Conservation (phyloP, 2,797 vertebrate genomes). For the Onychomys torridus region DNA sequence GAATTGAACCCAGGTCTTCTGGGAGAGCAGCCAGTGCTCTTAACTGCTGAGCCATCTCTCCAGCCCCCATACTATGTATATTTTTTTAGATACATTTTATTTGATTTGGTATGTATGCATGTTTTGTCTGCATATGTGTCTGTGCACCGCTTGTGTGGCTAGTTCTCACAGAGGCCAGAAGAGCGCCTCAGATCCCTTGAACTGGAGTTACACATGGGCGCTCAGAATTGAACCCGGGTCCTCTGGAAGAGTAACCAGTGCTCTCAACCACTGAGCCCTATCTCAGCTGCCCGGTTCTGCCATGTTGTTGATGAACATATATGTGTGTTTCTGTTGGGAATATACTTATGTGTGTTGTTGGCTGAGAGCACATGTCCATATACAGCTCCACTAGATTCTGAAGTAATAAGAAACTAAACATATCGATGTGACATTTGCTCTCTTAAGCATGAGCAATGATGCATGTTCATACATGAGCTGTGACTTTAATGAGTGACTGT, state of each 20-base stretch:
- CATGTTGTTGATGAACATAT: not conserved
- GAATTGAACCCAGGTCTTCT: too few relatives aligned
- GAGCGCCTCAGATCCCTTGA: not conserved
- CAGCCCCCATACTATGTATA: too few relatives aligned
- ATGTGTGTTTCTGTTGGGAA: not conserved
- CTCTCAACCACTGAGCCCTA: not conserved
- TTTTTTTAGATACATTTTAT: not conserved
- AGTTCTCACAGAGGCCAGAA: not conserved
- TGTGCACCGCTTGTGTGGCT: not conserved
- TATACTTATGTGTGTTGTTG: not conserved
- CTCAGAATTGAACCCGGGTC: not conserved
- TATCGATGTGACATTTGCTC: not conserved
- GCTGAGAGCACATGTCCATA: not conserved
- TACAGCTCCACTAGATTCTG: not conserved
- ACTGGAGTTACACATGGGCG: not conserved
- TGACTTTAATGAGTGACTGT: constrained; percentile 55
- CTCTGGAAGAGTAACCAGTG: not conserved
- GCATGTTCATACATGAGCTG: not conserved
- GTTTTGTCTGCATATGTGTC: not conserved
- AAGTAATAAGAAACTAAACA: not conserved
- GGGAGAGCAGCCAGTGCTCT: too few relatives aligned
- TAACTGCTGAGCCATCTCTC: too few relatives aligned
- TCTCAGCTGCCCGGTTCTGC: too few relatives aligned
- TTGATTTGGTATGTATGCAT: not conserved
- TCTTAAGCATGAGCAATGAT: constrained; percentile 20